phyloP scores from a whole-genome alignment of 2,797 vertebrate genomes.

The Thunnus albacares region DNA sequence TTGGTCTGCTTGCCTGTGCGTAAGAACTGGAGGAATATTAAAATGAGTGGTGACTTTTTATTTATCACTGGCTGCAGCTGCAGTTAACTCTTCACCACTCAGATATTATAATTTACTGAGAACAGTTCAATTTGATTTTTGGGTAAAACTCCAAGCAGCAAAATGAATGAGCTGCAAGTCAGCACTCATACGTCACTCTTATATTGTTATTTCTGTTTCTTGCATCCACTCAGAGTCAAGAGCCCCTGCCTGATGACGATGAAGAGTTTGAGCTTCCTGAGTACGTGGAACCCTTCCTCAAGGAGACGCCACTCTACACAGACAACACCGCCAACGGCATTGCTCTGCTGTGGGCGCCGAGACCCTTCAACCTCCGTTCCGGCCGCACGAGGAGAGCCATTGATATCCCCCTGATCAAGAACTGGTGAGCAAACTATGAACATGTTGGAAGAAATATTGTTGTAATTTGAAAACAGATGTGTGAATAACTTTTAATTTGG shows the following conservation, averaged over 20 bases:
- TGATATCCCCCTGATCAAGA: conserved; percentile 98
- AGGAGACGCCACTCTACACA: conserved; percentile 97
- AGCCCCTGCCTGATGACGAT: conserved; percentile 97
- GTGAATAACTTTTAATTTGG: background rate
- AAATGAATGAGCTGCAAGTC: background rate
- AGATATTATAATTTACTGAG: conserved; percentile 45
- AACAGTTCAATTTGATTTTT: background rate
- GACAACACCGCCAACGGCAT: conserved; percentile 99
- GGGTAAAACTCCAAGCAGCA: background rate
- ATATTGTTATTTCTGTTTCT: background rate
- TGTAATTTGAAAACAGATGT: background rate
- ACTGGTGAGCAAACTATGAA: conserved; percentile 88
- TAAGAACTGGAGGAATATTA: conserved; percentile 64
- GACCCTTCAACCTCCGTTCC: conserved; percentile 97
- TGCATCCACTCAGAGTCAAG: conserved; percentile 89
- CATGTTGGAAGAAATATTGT: background rate
- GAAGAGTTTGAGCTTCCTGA: conserved; percentile 99
- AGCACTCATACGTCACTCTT: too few relatives aligned
- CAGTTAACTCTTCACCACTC: conserved; percentile 42
- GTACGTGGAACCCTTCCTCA: conserved; percentile 97
- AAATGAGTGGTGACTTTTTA: conserved; percentile 43
- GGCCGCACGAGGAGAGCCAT: conserved; percentile 96
- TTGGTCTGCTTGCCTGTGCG: conserved; percentile 72
- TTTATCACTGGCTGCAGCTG: conserved; percentile 40
- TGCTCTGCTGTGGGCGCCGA: conserved; percentile 96